Base-by-base conservation (phyloP, 2,888 invertebrate genomes). In the Zaprionus obscuricornis region DNA sequence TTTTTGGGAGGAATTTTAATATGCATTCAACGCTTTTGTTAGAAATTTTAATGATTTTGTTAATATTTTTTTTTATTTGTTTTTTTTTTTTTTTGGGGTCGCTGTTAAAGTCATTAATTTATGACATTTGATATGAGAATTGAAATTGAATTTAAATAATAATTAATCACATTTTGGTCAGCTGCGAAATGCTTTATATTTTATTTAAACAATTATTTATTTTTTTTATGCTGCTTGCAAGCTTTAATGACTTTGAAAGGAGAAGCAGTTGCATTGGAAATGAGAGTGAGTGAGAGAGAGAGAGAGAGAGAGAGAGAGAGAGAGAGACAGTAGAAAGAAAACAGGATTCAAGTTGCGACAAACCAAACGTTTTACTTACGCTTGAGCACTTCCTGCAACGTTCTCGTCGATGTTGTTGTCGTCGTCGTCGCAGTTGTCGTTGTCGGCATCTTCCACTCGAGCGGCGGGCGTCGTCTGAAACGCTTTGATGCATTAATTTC, bases 401-500 rank as follows among this genome's bases (percentile, higher is more conserved):
- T 29, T 18, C 31, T 29, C 50, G 60, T 34, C 37, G 31, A 31
- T 52, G 20, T 43, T 31, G 29, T 22, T 27, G 34, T 34, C 37
- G 27, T 43, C 31, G 33, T 52, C 55, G 52, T 57, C 22, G 10
- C 22, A 14, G 16, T 24, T 26, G 29, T 33, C n/a, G n/a, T n/a
- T 39, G 40, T 7, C 20, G 2, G 14, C 33, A 16, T 39, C 54
- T 82, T 79, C 84, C 81, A 83, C 81, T 84, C 66, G 81, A 84
- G 77, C 62, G 65, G 54, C 63, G 64, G 55, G 57, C 63, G 50
- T 31, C 49, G 73, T 71, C 72, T 71, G 52, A 27, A 33, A 60
- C 54, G 74, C 85, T 85, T 85, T 86, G 85, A 85, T 86, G 85
- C 86, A 82, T 86, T 82, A 74, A 75, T 75, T 79, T 79, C 71